phyloP scores from a whole-genome alignment of 1,140 invertebrate species.

The Drosophila mauritiana region DNA sequence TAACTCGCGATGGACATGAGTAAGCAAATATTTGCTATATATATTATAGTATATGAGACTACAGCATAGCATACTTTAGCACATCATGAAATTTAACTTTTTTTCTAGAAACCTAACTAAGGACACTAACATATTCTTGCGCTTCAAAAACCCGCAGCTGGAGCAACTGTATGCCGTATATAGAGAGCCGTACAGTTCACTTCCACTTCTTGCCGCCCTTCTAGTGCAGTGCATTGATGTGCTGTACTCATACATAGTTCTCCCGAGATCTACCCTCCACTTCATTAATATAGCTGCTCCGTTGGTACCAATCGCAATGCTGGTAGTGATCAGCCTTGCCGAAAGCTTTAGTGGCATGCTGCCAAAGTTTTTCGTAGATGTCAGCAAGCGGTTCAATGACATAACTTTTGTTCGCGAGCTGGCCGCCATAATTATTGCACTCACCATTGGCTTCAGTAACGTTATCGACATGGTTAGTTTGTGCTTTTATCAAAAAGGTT shows the following conservation, averaged over 20 bases:
- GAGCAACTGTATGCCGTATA: slow-evolving; percentile 88
- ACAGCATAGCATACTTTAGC: too few species aligned
- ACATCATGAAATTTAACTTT: background rate
- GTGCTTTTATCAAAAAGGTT: background rate
- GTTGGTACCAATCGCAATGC: slow-evolving; percentile 84
- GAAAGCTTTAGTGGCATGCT: slow-evolving; percentile 86
- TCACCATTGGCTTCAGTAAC: slow-evolving; percentile 87
- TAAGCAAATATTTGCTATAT: slow-evolving; percentile 77
- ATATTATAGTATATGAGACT: too few species aligned
- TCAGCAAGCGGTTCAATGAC: slow-evolving; percentile 86
- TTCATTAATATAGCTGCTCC: slow-evolving; percentile 85
- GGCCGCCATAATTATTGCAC: slow-evolving; percentile 86
- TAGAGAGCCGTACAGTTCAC: slow-evolving; percentile 88
- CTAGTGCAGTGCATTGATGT: slow-evolving; percentile 87
- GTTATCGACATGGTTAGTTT: slow-evolving; percentile 86
- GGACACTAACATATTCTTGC: slow-evolving; percentile 88
- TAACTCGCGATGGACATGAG: slow-evolving; percentile 92
- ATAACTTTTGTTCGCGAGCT: slow-evolving; percentile 86
- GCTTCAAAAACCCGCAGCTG: slow-evolving; percentile 88
- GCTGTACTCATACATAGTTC: slow-evolving; percentile 86
- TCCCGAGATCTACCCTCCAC: slow-evolving; percentile 85
- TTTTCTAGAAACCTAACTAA: slow-evolving; percentile 86
- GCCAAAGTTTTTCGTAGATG: slow-evolving; percentile 84
- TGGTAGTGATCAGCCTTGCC: slow-evolving; percentile 85
- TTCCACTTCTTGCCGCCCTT: slow-evolving; percentile 88